Percentiles rank a stretch among this genome's conserved stretches.
These are phyloP conservation scores for Pelodytes ibericus DNA, from an alignment of 2,797 vertebrate species.

Conservation along the genomic window DNA sequence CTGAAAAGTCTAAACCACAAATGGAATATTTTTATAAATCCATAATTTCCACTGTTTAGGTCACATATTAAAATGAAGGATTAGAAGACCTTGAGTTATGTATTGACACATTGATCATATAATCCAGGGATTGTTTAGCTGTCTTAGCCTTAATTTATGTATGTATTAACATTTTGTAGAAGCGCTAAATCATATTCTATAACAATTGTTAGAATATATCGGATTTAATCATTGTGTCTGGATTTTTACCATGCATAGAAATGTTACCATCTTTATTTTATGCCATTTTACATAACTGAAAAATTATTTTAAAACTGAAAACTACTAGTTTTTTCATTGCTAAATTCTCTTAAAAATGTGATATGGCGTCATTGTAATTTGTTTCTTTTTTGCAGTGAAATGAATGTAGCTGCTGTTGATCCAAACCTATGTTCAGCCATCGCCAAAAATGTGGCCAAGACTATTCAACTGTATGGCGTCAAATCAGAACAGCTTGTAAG, in stretches of 20 bases:
- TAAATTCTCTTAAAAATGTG: no score
- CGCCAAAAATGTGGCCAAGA: slow-evolving; percentile 92
- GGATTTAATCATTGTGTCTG: no score
- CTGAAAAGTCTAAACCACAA: slow-evolving; percentile 37
- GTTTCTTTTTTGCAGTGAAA: slow-evolving; percentile 78
- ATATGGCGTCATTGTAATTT: background rate
- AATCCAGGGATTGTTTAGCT: background rate
- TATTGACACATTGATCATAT: background rate
- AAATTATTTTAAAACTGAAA: no score
- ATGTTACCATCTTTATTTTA: no score
- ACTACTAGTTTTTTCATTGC: no score
- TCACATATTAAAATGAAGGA: background rate
- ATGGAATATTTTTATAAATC: slow-evolving; percentile 23
- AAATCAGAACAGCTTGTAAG: slow-evolving; percentile 97
- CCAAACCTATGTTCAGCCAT: slow-evolving; percentile 84
- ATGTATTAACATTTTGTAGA: background rate
- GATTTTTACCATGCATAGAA: no score
- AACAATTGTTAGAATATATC: no score
- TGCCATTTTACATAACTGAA: no score
- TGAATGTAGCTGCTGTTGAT: slow-evolving; percentile 92
- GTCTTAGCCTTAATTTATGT: background rate
- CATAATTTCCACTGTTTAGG: slow-evolving; percentile 22
- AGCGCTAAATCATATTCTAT: background rate
- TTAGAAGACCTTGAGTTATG: background rate
- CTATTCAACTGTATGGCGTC: slow-evolving; percentile 90